A percentile compares a stretch with the other conserved stretches of the same genome.
These are phyloP conservation scores for Nannospalax galili DNA, from an alignment of 2,113 vertebrate genomes.

Conservation along the genomic window DNA sequence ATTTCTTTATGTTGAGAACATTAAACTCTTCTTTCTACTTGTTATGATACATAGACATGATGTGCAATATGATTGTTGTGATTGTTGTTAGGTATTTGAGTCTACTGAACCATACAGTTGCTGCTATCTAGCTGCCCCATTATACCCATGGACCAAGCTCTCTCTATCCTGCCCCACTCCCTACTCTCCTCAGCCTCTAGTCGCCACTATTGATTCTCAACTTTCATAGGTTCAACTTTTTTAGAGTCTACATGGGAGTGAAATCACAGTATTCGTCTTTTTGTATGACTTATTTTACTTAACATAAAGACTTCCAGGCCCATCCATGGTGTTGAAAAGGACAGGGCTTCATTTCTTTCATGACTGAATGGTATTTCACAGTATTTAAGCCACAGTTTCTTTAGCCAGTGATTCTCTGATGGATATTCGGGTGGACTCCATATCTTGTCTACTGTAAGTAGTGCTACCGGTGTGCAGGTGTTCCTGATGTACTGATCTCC, in stretches of 20 bases:
- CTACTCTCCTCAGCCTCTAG: not conserved
- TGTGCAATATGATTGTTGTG: too few relatives aligned
- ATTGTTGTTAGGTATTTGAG: not conserved
- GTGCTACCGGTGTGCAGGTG: not conserved
- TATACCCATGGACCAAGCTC: not conserved
- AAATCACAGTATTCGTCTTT: not conserved
- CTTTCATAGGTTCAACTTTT: not conserved
- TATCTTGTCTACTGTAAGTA: not conserved
- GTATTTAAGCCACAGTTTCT: not conserved
- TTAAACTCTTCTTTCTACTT: not conserved
- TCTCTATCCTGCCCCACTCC: accelerated
- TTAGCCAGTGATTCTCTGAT: not conserved
- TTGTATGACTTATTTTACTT: not conserved
- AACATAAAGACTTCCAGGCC: not conserved
- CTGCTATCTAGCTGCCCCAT: not conserved
- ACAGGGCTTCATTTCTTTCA: not conserved
- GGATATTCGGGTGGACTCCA: too few relatives aligned
- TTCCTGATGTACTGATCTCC: not conserved
- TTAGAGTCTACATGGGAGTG: not conserved
- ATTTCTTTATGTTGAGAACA: not conserved
- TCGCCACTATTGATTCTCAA: not conserved
- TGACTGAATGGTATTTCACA: not conserved
- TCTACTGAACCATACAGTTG: not conserved
- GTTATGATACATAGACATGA: not conserved
- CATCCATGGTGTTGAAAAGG: not conserved